Conservation (phyloP, 1,140 invertebrate species). For the Drosophila bipectinata region DNA sequence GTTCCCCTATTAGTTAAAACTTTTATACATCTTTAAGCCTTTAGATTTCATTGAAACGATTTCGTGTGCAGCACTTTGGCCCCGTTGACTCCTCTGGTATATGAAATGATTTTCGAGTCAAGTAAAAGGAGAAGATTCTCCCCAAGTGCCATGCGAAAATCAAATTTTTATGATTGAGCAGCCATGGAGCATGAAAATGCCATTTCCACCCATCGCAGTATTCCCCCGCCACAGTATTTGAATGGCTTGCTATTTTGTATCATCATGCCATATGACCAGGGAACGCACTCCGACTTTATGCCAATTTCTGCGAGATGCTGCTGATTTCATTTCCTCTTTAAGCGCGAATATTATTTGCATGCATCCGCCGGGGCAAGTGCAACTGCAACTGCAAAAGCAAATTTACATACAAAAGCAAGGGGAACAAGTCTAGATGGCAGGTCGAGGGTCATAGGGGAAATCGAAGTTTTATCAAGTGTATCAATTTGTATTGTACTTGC, state of each 20-base stretch:
- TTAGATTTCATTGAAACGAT: constrained; percentile 22
- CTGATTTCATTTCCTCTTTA: constrained; percentile 79
- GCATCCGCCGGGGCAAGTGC: constrained; percentile 18
- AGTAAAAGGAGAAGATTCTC: constrained; percentile 5
- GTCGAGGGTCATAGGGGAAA: constrained; percentile 53
- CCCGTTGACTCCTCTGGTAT: constrained; percentile 25
- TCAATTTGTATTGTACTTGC: constrained; percentile 56
- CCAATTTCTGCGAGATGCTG: constrained; percentile 60
- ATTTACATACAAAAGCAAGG: neutral
- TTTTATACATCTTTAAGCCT: constrained; percentile 1
- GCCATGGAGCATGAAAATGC: constrained; percentile 71
- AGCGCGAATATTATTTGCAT: constrained; percentile 74
- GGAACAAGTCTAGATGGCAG: constrained; percentile 4
- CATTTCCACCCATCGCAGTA: constrained; percentile 33
- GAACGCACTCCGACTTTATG: constrained; percentile 73
- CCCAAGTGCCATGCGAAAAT: constrained; percentile 67
- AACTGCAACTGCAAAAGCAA: constrained; percentile 1
- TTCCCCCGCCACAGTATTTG: constrained; percentile 13
- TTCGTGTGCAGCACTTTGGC: constrained; percentile 1
- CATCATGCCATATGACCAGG: constrained; percentile 70
- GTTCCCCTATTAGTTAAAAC: neutral
- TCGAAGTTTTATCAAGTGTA: constrained; percentile 76
- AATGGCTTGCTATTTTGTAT: constrained; percentile 73
- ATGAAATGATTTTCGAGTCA: constrained; percentile 26
- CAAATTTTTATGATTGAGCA: constrained; percentile 81